phyloP scores from a whole-genome alignment of 2,113 vertebrate species.

The Otus sunia region DNA sequence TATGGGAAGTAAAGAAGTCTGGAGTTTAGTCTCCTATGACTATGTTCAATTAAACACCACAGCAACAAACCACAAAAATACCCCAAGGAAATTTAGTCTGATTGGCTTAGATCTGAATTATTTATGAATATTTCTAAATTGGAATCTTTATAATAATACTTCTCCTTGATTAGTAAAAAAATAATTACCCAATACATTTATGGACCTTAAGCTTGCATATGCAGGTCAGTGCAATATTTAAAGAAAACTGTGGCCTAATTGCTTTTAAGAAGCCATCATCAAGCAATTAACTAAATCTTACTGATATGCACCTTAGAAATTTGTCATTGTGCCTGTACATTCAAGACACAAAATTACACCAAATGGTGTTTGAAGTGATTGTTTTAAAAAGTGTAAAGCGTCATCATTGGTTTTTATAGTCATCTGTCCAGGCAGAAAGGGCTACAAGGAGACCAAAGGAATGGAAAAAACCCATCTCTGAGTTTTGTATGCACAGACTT shows the following conservation, averaged over 20 bases:
- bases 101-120: constrained; percentile 53
- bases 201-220: constrained; percentile 11
- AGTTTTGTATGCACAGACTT: not conserved
- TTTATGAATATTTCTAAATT: constrained; percentile 54
- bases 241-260: not conserved
- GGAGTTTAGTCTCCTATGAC: constrained; percentile 29
- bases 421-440: not conserved
- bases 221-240: constrained; percentile 6
- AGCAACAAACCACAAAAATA: constrained; percentile 49
- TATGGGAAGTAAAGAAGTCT: constrained; percentile 32
- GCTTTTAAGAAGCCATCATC: not conserved
- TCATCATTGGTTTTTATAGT: not conserved
- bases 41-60: constrained; percentile 64
- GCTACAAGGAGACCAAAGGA: not conserved
- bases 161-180: constrained; percentile 22
- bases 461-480: not conserved
- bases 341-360: not conserved
- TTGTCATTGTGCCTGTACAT: not conserved
- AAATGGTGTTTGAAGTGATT: not conserved
- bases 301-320: not conserved
- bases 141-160: constrained; percentile 11
- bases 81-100: constrained; percentile 55
- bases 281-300: not conserved
- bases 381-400: not conserved
- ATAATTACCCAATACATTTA: not conserved